Base-by-base conservation (phyloP, 2,797 vertebrate genomes). In the Epinephelus coioides region DNA sequence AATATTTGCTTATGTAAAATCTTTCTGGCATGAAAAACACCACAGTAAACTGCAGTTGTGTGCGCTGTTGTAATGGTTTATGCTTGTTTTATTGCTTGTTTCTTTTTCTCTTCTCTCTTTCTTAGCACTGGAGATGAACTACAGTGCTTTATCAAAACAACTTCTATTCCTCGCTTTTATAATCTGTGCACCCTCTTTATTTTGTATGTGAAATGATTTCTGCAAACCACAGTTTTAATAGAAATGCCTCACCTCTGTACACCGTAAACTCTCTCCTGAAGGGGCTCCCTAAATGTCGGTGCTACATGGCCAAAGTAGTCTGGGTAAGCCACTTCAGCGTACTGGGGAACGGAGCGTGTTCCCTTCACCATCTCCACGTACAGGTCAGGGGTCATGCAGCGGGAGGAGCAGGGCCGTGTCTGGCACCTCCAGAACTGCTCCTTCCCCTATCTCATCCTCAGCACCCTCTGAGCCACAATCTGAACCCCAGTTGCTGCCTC, bases 301-400 rank as follows among this genome's bases (percentile, higher is more conserved):
- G 97, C 96, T 81, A 98, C 92, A 66, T 99, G 98, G 40, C 98
- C 98, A 90, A 97, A 99, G 93, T 99, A 99, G 93, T 99, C 98
- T 27, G 98, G 98, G 88, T 99, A 99, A 57, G 97, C 98, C 84
- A 99, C 97, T 87, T 99, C 98, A 43, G 97, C 95, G 60, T 99
- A 99, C 51, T 95, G 94, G 2, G 97, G 97, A 54, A 99, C 96
- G 49, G 98, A 99, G 61, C 88, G 92, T 0, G 98, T 99, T 46
- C 79, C 95, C 91, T 98, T 99, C 82, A 98, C 96, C 95, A 97
- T 96, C 88, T 98, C 97, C 70, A 99, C 95, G 61, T 99, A 99
- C 17, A 99, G 96, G 83, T 99, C 97, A n/a, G 14, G 97, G 95
- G 90, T 99, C 97, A 19, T 99, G 98, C 71, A 99, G 94, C 0